These are phyloP conservation scores for Buteo buteo DNA, from an alignment of 2,113 vertebrate species.

Conservation along the genomic window DNA sequence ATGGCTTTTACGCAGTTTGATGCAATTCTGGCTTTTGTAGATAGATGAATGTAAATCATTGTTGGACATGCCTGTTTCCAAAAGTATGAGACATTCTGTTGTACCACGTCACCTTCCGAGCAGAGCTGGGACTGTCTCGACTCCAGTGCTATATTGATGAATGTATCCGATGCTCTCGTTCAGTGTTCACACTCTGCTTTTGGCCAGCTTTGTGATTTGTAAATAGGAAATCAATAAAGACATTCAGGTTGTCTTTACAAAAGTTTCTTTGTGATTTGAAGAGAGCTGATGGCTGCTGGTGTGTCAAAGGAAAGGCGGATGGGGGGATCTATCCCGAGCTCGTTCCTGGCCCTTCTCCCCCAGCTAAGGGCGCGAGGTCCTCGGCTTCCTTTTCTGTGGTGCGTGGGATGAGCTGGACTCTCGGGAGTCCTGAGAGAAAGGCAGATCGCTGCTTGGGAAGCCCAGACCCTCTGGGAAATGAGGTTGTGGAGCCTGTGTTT, in stretches of 20 bases:
- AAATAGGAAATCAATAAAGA: conserved; percentile 71
- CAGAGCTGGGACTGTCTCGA: neutral
- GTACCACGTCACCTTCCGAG: conserved; percentile 11
- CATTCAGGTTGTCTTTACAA: conserved; percentile 8
- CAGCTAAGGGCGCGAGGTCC: fast-evolving
- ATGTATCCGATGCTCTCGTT: conserved; percentile 52
- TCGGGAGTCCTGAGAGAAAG: fast-evolving
- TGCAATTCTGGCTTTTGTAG: conserved; percentile 50
- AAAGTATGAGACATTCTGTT: neutral
- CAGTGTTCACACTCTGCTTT: conserved; percentile 61
- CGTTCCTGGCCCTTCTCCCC: neutral
- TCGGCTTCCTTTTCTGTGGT: fast-evolving
- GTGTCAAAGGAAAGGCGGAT: fast-evolving
- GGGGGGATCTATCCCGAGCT: fast-evolving
- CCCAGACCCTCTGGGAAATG: neutral
- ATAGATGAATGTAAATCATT: conserved; percentile 38
- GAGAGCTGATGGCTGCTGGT: fast-evolving
- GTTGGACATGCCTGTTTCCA: conserved; percentile 31
- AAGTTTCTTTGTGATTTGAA: neutral
- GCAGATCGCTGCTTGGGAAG: fast-evolving
- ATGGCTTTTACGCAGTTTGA: neutral
- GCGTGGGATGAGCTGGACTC: fast-evolving
- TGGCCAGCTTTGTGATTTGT: conserved; percentile 61
- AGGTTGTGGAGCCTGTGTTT: fast-evolving
- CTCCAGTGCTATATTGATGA: conserved; percentile 31